Percentiles rank a stretch among this genome's conserved stretches.
Conservation (phyloP, 1,140 invertebrate genomes). For the Drosophila hydei region DNA sequence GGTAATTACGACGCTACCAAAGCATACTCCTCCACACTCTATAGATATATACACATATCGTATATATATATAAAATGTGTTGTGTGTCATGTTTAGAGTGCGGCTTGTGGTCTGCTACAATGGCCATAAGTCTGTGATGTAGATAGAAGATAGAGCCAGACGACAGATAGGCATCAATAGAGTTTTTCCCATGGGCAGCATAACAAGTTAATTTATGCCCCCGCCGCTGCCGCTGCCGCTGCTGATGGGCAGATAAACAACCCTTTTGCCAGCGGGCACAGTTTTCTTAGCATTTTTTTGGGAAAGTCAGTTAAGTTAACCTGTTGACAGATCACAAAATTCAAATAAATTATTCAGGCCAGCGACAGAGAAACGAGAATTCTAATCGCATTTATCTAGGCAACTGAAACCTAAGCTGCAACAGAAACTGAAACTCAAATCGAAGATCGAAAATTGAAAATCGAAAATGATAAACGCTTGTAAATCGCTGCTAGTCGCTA, state of each 20-base stretch:
- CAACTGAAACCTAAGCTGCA: slow-evolving; percentile 22
- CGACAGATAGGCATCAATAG: slow-evolving; percentile 41
- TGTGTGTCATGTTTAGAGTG: slow-evolving; percentile 13
- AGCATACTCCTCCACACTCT: slow-evolving; percentile 5
- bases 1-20: slow-evolving; percentile 65
- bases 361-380: slow-evolving; percentile 16
- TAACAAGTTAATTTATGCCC: slow-evolving; percentile 80
- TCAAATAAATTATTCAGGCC: slow-evolving; percentile 34
- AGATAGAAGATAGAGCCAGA: slow-evolving; percentile 19
- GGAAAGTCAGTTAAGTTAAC: slow-evolving; percentile 40
- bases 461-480: slow-evolving; percentile 68
- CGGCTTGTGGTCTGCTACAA: slow-evolving; percentile 55
- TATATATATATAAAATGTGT: not conserved
- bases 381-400: slow-evolving; percentile 48
- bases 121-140: slow-evolving; percentile 12
- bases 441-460: slow-evolving; percentile 34
- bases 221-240: slow-evolving; percentile 35
- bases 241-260: slow-evolving; percentile 56
- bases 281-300: slow-evolving; percentile 8
- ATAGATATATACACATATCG: too few species aligned
- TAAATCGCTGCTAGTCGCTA: slow-evolving; percentile 74
- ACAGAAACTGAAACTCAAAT: not conserved
- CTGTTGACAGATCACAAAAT: slow-evolving; percentile 41
- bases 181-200: slow-evolving; percentile 59
- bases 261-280: slow-evolving; percentile 35